Base-by-base conservation (phyloP, 2,113 vertebrate genomes). In the Thryonomys swinderianus region DNA sequence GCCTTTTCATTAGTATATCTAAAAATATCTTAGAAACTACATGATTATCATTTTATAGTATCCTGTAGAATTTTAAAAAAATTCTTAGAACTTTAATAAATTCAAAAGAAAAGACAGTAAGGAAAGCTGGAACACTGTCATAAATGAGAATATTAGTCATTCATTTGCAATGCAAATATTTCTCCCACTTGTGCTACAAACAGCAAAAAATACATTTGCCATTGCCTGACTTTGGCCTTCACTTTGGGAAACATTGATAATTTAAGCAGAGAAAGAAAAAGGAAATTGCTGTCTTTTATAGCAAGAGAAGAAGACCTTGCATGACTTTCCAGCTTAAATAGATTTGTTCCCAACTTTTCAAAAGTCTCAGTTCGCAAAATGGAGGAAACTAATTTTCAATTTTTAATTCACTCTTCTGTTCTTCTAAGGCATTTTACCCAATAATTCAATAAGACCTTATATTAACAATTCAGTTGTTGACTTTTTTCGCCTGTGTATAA, bases 21-120 rank as follows among this genome's bases (percentile, higher is more conserved):
- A 95, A 95, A 84, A 89, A 96, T 95, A 95, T 1, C 83, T 96
- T 64, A 9, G 5, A 93, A 96, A 96, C 48, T 45, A 55, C 88
- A 55, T 93, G 80, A 76, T 76, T 95, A 82, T 3, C 45, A 2
- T 37, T 16, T 34, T 21, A 73, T 84, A 4, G 1, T 55, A 51
- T 64, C 7, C 0, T 73, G 93, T 27, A 93, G 3, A 34, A 11
- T 48, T 83, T 80, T 85, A 10, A 94, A 10, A 94, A 53, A 51
- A 55, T 95, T 80, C 87, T 62, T 94, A 66, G 2, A 90, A 7
- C 34, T 89, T 91, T 83, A 8, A 3, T 73, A 90, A 71, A 85
- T 23, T 32, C 64, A 88, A 90, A 88, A 30, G 71, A 84, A 97
- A 94, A 78, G 7, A 0, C 61, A 27, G 48, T 51, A 89, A 96